phyloP scores from a whole-genome alignment of 2,113 vertebrate genomes.

The Leptobrachium leishanense region DNA sequence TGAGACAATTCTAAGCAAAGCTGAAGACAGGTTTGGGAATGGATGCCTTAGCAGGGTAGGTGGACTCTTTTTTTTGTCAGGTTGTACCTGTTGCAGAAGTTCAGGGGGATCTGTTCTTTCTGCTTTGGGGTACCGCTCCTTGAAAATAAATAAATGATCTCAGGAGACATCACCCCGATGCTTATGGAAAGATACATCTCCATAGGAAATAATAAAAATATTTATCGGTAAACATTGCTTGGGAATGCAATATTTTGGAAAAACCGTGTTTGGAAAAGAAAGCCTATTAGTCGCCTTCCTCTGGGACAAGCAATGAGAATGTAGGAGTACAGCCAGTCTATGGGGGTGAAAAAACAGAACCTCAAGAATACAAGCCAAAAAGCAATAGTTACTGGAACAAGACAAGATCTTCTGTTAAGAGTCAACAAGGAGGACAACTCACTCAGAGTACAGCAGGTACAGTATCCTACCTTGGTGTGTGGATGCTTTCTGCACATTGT shows the following conservation, averaged over 20 bases:
- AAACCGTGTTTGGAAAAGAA: no score
- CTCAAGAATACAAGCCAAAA: neutral
- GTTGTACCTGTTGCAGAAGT: neutral
- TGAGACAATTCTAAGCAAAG: neutral
- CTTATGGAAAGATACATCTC: no score
- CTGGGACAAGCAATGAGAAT: slow-evolving; percentile 30
- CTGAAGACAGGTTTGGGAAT: neutral
- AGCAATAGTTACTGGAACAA: neutral
- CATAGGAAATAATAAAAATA: no score
- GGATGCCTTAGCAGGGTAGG: neutral
- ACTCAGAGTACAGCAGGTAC: slow-evolving; percentile 17
- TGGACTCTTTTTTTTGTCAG: neutral
- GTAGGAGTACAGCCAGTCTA: slow-evolving; percentile 16
- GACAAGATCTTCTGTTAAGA: neutral
- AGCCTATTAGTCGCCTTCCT: neutral
- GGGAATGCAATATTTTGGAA: no score
- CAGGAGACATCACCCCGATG: no score
- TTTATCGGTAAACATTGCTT: no score
- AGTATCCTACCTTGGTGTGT: neutral
- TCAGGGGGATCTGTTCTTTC: neutral
- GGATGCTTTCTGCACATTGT: neutral
- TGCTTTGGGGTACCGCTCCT: no score
- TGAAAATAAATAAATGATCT: no score
- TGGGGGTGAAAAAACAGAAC: neutral
- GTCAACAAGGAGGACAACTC: neutral